Base-by-base conservation (phyloP, 1,140 invertebrate species). In the Tetraneura akinire region DNA sequence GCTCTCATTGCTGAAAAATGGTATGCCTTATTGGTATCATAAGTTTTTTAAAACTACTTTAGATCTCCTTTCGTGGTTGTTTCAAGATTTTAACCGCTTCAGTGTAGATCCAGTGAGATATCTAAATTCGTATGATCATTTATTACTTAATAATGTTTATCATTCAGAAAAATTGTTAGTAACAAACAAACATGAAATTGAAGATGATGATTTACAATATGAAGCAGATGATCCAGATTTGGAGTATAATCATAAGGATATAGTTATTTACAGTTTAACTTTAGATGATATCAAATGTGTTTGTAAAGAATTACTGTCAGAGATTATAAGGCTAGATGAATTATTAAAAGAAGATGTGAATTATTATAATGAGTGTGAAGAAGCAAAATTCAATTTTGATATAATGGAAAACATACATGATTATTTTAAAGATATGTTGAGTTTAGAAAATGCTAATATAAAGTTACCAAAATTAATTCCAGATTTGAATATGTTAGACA, bases 61-160 rank as follows among this genome's bases (percentile, higher is more conserved):
- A 10, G 73, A 76, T 76, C 53, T 76, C 16, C 53, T 76, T 0
- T 47, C 53, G 16, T 76, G 73, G 73, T 45, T 76, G 14, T 76
- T 76, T 76, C 51, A 76, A 60, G 73, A 76, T 60, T 4, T 18
- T 45, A 45, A 55, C 26, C 42, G 23, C 26, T 76, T 76, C 21
- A 47, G 21, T 60, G 21, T 26, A 9, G 37, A 76, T 18, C 73
- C 73, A 18, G 26, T 76, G 60, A n/a, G 14, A 6, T 73, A 62
- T 64, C 4, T 62, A 23, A 26, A 16, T 26, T 6, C 0, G 10
- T 18, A 45, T 57, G 4, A 6, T 11, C 53, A 23, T 29, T 29
- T 8, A 4, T 37, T 74, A 14, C 55, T 74, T 55, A n/a, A 74
- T 60, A 37, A 76, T 6, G 45, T 26, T 26, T 70, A 18, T 70